phyloP scores from a whole-genome alignment of 1,140 invertebrate genomes.

The Trichonephila inaurata region DNA sequence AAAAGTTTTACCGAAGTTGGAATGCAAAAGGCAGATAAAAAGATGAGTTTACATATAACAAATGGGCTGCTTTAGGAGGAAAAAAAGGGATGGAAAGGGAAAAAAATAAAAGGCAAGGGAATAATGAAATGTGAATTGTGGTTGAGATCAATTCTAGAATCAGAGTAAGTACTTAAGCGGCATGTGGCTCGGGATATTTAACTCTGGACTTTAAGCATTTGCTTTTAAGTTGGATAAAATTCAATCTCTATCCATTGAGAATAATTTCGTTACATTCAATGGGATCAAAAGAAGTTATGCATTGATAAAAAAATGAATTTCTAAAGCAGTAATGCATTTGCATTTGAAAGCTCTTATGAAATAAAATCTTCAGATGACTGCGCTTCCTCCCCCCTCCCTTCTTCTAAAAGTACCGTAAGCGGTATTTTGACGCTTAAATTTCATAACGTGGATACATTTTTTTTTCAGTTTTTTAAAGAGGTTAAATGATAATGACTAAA shows the following conservation, averaged over 20 bases:
- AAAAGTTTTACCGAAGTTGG: conserved; percentile 61
- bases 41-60: conserved; percentile 75
- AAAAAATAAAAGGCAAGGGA: conserved; percentile 13
- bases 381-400: background rate
- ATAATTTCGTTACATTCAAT: conserved; percentile 30
- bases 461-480: background rate
- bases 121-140: conserved; percentile 73
- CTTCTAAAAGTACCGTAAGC: background rate
- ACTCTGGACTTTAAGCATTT: background rate
- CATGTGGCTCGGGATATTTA: conserved; percentile 58
- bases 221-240: conserved; percentile 40
- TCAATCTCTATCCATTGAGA: conserved; percentile 31
- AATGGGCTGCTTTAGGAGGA: conserved; percentile 53
- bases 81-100: background rate
- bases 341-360: conserved; percentile 14
- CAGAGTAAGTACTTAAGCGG: conserved; percentile 60
- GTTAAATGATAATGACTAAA: too few relatives aligned
- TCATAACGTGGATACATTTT: background rate
- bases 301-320: conserved; percentile 11
- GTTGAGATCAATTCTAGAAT: conserved; percentile 62
- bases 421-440: background rate
- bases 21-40: conserved; percentile 75
- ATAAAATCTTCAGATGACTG: background rate
- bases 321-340: background rate
- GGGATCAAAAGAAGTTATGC: conserved; percentile 6